Conservation (phyloP, 2,888 invertebrate species). For the Torymus aiolomorphi region DNA sequence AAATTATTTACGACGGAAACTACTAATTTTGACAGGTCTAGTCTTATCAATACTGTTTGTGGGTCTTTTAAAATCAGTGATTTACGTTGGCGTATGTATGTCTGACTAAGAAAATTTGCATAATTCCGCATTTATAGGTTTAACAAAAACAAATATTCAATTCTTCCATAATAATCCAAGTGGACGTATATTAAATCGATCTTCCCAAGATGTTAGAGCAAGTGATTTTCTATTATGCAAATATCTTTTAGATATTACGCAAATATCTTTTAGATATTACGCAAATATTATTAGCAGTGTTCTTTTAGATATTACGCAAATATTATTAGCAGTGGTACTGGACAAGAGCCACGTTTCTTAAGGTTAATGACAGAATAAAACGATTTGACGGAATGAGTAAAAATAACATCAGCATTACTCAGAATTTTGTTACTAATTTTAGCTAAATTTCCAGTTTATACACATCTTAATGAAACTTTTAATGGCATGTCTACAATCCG, state of each 20-base stretch:
- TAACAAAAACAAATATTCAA: constrained; percentile 79
- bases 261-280: constrained; percentile 81
- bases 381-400: constrained; percentile 81
- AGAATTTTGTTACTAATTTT: background rate
- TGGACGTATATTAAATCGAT: constrained; percentile 87
- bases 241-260: constrained; percentile 81
- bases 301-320: constrained; percentile 81
- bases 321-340: constrained; percentile 72
- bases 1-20: constrained; percentile 45
- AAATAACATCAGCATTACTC: constrained; percentile 58
- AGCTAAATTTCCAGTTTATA: constrained; percentile 89
- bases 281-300: constrained; percentile 75
- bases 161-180: constrained; percentile 92
- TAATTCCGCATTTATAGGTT: constrained; percentile 77
- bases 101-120: constrained; percentile 78
- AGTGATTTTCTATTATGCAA: constrained; percentile 86
- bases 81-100: constrained; percentile 76
- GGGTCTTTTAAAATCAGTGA: constrained; percentile 75
- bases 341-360: constrained; percentile 57
- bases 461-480: constrained; percentile 85
- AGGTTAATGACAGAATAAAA: constrained; percentile 85
- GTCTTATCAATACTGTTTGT: constrained; percentile 73
- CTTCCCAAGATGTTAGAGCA: constrained; percentile 89
- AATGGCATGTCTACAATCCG: constrained; percentile 86
- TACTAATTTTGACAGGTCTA: constrained; percentile 80